A percentile compares a stretch with the other conserved stretches of the same genome.
Conservation (phyloP, 2,888 invertebrate genomes). For the Ryuthela nishihirai region DNA sequence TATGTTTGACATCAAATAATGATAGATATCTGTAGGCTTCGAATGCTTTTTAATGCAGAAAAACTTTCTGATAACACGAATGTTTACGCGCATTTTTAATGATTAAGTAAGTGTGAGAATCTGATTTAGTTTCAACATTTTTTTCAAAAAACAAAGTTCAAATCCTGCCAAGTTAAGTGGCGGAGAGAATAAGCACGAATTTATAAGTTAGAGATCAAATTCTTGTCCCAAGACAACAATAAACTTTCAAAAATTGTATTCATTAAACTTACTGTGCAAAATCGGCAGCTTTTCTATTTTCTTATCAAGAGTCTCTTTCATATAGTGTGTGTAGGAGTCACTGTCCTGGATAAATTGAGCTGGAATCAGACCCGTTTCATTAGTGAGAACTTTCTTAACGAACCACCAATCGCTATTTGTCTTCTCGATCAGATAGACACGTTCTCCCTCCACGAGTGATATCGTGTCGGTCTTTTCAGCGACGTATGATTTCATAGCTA, state of each 20-base stretch:
- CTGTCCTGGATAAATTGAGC: constrained; percentile 82
- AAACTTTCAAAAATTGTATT: constrained; percentile 1
- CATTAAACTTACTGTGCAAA: constrained; percentile 75
- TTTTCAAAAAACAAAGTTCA: no score
- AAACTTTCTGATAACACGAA: no score
- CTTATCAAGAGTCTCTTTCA: constrained; percentile 82
- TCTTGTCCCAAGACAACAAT: no score
- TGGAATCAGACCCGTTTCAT: constrained; percentile 92
- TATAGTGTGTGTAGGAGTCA: constrained; percentile 70
- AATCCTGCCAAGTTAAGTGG: no score
- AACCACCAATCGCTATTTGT: constrained; percentile 91
- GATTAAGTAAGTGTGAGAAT: no score
- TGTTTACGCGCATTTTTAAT: no score
- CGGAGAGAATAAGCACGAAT: no score
- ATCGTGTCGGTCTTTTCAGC: constrained; percentile 82
- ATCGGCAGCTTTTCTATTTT: constrained; percentile 87
- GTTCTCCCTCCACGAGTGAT: constrained; percentile 84
- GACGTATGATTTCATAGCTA: constrained; percentile 74
- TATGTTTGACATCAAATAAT: no score
- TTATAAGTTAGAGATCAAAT: no score
- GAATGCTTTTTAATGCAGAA: no score
- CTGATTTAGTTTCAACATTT: no score
- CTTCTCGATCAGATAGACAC: constrained; percentile 75
- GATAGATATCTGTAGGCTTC: no score
- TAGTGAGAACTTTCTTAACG: constrained; percentile 79